Evolutionary conservation across 35 echinoderm and acorn worm genomes (phyloP), one percentile per base, ranked within the genome.

Genomic region (Ptychodera flava): DNA sequence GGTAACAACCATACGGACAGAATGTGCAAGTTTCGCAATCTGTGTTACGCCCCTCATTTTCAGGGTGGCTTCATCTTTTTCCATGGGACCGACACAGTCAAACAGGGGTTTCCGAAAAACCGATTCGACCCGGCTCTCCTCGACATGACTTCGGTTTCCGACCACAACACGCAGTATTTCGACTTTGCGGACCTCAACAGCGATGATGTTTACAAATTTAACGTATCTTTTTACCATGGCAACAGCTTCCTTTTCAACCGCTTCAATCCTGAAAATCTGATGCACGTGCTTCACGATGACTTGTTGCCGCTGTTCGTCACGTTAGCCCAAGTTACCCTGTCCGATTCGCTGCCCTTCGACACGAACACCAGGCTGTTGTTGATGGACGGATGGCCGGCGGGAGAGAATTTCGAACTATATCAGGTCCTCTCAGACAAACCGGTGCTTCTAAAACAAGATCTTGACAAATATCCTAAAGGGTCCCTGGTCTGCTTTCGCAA

Each of bases 141-240:
- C 16, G 96, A 99, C 77, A 33, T 99, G 33, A 94, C 92, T 27
- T 99, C 96, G 29, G 90, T 99, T 15, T 77, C 88, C 1, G 78
- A 99, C 84, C 96, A 99, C 83, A 99, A 99, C 83, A 99, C 92
- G 0, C 96, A 99, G 86, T 99, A 99, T 80, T 99, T 99, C 76
- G 79, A 92, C 31, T 99, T 88, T 78, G 87, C 85, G 16, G 90
- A 94, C 87, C 45, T 92, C 0, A 79, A 85, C 28, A 79, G 90
- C 2, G 35, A 87, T 10, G 85, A 1, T 33, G 31, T 92, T 6
- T 15, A n/a, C 0, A 77, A 34, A 27, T 84, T 88, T 2, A 34
- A 88, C n/a, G 28, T 79, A 29, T 36, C 88, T 15, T 75, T 77
- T 32, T 36, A 87, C 33, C 38, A 36, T 2, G 96, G 96, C 79